Evolutionary conservation across 2,113 vertebrate species (phyloP), one percentile per base, ranked within the genome.

Genomic region (Ictalurus punctatus): DNA sequence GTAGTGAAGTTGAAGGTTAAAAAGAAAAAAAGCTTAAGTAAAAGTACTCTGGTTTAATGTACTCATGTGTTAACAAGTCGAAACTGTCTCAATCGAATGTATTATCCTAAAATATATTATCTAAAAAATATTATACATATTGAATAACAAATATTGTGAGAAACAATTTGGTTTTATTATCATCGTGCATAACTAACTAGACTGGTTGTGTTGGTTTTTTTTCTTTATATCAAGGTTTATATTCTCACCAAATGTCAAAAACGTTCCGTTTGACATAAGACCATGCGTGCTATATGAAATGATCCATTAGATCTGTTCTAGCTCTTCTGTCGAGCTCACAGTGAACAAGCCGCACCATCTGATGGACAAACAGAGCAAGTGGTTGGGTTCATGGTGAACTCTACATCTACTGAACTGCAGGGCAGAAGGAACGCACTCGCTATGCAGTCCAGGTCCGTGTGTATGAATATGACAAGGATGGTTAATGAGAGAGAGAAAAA

Each of bases 301-400:
- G 1, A 52, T 78, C 4, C 37, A 25, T 78, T 25, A 25, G 13
- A 14, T 79, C 10, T 12, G 16, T 79, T 56, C 14, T 17, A 52
- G 52, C 40, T 69, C 14, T 83, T 25, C 9, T 25, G 3, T 30
- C 67, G 40, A 73, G 3, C 23, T 82, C n/a, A 23, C 61, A 54
- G 21, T 37, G 27, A 78, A 34, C 61, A 73, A 74, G 52, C 40
- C 86, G 25, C 40, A 52, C 83, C 83, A 71, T 80, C 87, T 90
- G 76, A 65, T 90, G 87, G 89, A 90, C n/a, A 58, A 34, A 65
- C 16, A 13, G 78, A 63, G 34, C 67, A 44, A 80, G 48, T 56
- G 16, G 23, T 16, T 79, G 76, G 76, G 52, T 52, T 79, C 12
- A 52, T 79, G 0, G 52, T 27, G 10, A 79, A 79, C 4, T 79